These are phyloP conservation scores for Ranitomeya variabilis DNA, from an alignment of 2,113 vertebrate genomes.

Conservation along the genomic window DNA sequence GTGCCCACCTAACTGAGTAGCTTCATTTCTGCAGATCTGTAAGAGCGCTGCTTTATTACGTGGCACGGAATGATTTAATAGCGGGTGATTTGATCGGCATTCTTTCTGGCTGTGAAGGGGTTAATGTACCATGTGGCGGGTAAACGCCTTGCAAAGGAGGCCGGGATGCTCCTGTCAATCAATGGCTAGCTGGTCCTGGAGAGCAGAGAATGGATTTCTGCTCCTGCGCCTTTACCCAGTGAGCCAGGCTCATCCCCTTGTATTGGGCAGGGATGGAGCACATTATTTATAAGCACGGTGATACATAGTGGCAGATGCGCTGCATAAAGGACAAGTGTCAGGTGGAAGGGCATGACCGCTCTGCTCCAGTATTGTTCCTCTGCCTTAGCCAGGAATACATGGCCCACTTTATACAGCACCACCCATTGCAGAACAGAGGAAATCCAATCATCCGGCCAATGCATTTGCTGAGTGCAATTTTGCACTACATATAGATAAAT, in stretches of 20 bases:
- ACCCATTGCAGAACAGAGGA: slow-evolving; percentile 50
- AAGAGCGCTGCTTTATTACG: neutral
- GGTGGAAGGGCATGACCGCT: neutral
- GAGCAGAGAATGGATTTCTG: neutral
- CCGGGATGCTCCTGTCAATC: neutral
- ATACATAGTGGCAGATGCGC: neutral
- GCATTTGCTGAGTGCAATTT: neutral
- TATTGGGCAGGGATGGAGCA: neutral
- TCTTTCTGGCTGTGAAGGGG: neutral
- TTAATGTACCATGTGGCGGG: slow-evolving; percentile 12
- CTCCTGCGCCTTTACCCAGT: neutral
- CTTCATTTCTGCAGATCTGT: neutral
- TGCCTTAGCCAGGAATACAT: slow-evolving; percentile 14
- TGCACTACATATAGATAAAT: neutral
- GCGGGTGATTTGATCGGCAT: too few species aligned
- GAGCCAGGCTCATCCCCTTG: neutral
- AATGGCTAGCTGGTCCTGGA: neutral
- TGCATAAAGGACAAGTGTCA: neutral
- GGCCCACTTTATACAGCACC: slow-evolving; percentile 41
- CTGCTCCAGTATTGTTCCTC: neutral
- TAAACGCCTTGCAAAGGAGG: neutral
- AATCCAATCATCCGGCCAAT: slow-evolving; percentile 31
- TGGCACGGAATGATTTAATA: neutral
- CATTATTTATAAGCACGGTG: neutral
- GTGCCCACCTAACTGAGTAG: neutral